Evolutionary conservation across 2,113 vertebrate genomes (phyloP).

Genomic region (Symphodus melops): DNA sequence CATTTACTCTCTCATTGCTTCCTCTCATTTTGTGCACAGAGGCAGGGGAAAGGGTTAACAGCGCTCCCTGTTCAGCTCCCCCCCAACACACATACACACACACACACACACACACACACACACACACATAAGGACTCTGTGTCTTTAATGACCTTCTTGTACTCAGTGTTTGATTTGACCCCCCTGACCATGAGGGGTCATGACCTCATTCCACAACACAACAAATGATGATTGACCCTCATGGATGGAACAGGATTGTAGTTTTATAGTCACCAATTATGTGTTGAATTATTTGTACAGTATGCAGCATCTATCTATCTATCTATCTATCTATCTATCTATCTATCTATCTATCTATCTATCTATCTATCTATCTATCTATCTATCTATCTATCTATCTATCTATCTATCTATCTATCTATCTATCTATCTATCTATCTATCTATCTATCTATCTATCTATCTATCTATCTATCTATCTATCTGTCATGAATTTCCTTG

Average conservation of each 20-base stretch:
- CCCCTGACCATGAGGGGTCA: conserved; percentile 69
- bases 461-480: conserved; percentile 1
- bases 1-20: conserved; percentile 70
- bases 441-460: neutral
- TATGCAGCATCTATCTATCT: conserved; percentile 2
- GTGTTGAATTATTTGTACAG: conserved; percentile 18
- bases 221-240: conserved; percentile 78
- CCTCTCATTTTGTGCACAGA: conserved; percentile 54
- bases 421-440: neutral
- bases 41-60: conserved; percentile 74
- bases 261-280: conserved; percentile 31
- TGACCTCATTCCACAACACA: conserved; percentile 75
- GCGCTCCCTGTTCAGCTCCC: conserved; percentile 41
- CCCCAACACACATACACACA: no score
- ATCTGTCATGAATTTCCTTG: neutral
- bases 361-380: conserved; percentile 44
- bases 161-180: conserved; percentile 77
- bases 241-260: conserved; percentile 35
- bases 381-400: conserved; percentile 37
- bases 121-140: conserved; percentile 62
- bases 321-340: conserved; percentile 27
- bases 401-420: conserved; percentile 6
- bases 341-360: conserved; percentile 30
- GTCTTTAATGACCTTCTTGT: conserved; percentile 76
- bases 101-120: no score